A percentile compares a stretch with the other conserved stretches of the same genome.
phyloP scores from a whole-genome alignment of 1,140 invertebrate species.

The Proales similis region DNA sequence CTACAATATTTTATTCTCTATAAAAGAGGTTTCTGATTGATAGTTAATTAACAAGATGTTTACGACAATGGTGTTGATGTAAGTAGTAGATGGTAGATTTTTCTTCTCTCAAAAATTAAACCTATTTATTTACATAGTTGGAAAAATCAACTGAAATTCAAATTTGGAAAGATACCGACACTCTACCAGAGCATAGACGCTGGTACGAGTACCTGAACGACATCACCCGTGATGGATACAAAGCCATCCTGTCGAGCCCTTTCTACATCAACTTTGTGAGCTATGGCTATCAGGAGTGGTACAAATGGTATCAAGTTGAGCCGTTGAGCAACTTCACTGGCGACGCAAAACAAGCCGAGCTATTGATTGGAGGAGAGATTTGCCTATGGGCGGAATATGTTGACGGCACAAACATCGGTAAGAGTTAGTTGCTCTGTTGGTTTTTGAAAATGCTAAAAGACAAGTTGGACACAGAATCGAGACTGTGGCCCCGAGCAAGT shows the following conservation, averaged over 20 bases:
- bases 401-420: conserved; percentile 41
- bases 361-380: conserved; percentile 48
- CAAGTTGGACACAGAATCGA: too few relatives aligned
- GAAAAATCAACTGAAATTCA: conserved; percentile 37
- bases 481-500: conserved; percentile 40
- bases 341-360: conserved; percentile 41
- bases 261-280: conserved; percentile 76
- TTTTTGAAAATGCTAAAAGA: too few relatives aligned
- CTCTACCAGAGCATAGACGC: conserved; percentile 7
- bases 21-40: conserved; percentile 86
- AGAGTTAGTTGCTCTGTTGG: background rate
- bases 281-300: conserved; percentile 51
- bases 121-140: background rate
- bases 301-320: conserved; percentile 37
- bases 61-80: conserved; percentile 31
- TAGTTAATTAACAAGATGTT: conserved; percentile 63
- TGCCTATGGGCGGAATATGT: conserved; percentile 47
- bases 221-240: conserved; percentile 59
- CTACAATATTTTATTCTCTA: conserved; percentile 53
- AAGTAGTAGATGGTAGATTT: too few relatives aligned
- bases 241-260: conserved; percentile 65
- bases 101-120: background rate
- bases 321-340: conserved; percentile 44
- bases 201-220: conserved; percentile 42
- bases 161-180: conserved; percentile 37